Base-by-base conservation (phyloP, 2,888 invertebrate species). In the Ennomos fuscantarius region DNA sequence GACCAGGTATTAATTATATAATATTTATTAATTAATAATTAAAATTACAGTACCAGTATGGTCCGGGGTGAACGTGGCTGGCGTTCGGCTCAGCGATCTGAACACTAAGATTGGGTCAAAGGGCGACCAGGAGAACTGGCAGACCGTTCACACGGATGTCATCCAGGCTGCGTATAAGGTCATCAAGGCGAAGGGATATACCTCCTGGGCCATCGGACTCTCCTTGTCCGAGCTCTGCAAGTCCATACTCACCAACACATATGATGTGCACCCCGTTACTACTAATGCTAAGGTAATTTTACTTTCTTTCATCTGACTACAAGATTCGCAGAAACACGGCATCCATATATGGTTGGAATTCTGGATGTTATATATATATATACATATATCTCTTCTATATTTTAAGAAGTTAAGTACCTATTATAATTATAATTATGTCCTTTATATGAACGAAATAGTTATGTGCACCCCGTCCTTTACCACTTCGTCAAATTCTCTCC, bases 1-100 rank as follows among this genome's bases (percentile, higher is more conserved):
- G n/a, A n/a, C n/a, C n/a, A n/a, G n/a, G n/a, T n/a, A n/a, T n/a
- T n/a, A n/a, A n/a, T n/a, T n/a, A n/a, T n/a, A n/a, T n/a, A n/a
- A 24, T 24, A 5, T 24, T 24, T 6, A 24, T 24, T 6, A 24
- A 6, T 24, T 1, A 15, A 3, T 24, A 5, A 24, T 24, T 6
- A 24, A 24, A 3, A 24, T 24, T 24, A 8, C 79, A 96, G 97
- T 98, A 62, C 96, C 98, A 8, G 96, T 98, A 0, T 98, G 98
- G 98, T 98, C 98, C 1, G 97, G 97, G 9, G 97, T 98, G 15
- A 98, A 98, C 84, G 94, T 98, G 42, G 98, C 97, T 8, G 98
- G 98, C 8, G 97, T 98, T 0, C 94, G 96, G 3, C 93, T 98
- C 55, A 93, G 94, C 66, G 97, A 97, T 69, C 78, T 98, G 34